Conservation (phyloP, 1,140 invertebrate species). For the Drosophila kurseongensis region DNA sequence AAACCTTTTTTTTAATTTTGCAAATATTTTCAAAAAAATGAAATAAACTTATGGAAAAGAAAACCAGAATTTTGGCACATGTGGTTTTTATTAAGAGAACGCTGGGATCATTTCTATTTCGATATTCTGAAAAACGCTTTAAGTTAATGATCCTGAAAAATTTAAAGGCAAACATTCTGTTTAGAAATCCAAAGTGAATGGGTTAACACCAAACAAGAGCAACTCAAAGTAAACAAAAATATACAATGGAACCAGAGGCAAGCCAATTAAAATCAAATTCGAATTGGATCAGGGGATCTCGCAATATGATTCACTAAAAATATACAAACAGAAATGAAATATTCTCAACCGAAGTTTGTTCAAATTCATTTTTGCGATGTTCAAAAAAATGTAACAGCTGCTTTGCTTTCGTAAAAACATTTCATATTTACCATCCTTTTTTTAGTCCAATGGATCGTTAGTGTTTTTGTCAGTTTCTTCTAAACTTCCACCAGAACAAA, state of each 20-base stretch:
- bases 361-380: too few relatives aligned
- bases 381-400: too few relatives aligned
- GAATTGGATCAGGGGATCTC: too few relatives aligned
- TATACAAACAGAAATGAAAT: background rate
- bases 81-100: background rate
- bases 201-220: background rate
- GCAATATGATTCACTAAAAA: background rate
- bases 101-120: too few relatives aligned
- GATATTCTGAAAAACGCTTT: background rate
- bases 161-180: background rate
- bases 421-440: too few relatives aligned
- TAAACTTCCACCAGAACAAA: background rate
- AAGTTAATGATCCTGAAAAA: background rate
- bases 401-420: too few relatives aligned
- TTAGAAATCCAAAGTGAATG: background rate
- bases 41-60: too few relatives aligned
- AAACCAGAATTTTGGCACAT: background rate
- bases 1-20: too few relatives aligned
- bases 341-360: too few relatives aligned
- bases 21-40: too few relatives aligned
- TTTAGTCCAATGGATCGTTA: too few relatives aligned
- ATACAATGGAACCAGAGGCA: background rate
- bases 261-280: background rate
- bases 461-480: background rate
- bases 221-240: background rate